Conservation (phyloP, 2,113 vertebrate genomes). For the Chaetops frenatus region DNA sequence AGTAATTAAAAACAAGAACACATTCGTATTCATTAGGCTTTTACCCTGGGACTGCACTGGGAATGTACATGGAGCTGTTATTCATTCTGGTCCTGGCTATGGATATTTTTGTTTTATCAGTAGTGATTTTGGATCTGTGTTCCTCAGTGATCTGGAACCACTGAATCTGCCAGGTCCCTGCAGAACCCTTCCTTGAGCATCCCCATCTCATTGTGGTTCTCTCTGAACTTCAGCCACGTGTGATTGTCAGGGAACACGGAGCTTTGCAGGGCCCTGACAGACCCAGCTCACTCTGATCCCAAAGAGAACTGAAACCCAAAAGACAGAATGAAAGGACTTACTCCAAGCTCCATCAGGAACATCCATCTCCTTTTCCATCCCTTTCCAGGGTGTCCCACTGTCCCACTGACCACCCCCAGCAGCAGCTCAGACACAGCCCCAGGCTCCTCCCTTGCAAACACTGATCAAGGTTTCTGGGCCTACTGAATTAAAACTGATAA, state of each 20-base stretch:
- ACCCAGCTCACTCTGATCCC: background rate
- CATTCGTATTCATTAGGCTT: background rate
- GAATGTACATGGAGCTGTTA: background rate
- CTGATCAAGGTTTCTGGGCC: background rate
- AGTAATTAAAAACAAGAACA: background rate
- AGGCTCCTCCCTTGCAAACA: background rate
- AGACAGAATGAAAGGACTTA: background rate
- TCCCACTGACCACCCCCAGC: background rate
- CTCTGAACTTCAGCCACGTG: background rate
- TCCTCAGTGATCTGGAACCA: background rate
- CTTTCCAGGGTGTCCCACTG: background rate
- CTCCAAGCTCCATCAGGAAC: background rate
- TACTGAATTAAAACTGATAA: background rate
- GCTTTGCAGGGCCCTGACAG: background rate
- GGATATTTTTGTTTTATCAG: background rate
- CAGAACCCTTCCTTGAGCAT: background rate
- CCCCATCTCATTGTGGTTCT: background rate
- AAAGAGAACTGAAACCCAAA: background rate
- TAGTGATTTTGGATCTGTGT: background rate
- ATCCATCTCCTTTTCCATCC: background rate
- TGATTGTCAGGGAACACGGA: accelerated
- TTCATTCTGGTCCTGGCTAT: background rate
- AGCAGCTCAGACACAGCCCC: background rate
- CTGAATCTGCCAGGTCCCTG: background rate
- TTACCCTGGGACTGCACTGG: background rate